A percentile compares a stretch with the other conserved stretches of the same genome.
Evolutionary conservation across 1,140 invertebrate species (phyloP).

Genomic region (Papilio xuthus): DNA sequence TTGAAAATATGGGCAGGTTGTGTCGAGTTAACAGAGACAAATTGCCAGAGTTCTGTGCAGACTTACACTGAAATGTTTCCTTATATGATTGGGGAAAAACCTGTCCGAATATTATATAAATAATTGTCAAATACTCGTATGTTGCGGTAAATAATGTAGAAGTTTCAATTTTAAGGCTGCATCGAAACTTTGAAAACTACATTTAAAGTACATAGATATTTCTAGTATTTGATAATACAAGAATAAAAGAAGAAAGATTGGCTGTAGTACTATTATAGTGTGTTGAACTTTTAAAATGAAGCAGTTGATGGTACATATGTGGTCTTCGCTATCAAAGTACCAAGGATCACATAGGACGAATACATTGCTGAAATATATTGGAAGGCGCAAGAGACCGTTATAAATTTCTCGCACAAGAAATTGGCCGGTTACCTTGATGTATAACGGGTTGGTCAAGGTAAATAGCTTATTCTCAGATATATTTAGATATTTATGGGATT

Average conservation of each 20-base stretch:
- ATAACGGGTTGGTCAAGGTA: constrained; percentile 29
- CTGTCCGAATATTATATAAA: background rate
- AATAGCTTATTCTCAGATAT: constrained; percentile 36
- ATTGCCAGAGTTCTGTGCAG: constrained; percentile 19
- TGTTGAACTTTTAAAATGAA: background rate
- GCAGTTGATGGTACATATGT: background rate
- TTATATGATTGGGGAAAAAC: constrained; percentile 20
- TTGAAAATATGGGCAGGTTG: constrained; percentile 38
- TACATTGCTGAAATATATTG: constrained; percentile 23
- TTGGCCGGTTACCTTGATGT: constrained; percentile 35
- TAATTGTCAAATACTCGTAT: background rate
- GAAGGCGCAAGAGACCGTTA: constrained; percentile 26
- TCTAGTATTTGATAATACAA: background rate
- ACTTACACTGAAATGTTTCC: constrained; percentile 21
- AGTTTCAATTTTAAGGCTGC: background rate
- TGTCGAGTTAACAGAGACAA: constrained; percentile 37
- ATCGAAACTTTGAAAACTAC: background rate
- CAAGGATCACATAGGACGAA: background rate
- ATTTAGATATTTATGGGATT: constrained; percentile 17
- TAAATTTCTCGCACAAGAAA: constrained; percentile 38
- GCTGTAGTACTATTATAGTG: background rate
- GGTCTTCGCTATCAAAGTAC: background rate
- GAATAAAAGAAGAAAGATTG: background rate
- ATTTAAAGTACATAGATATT: too few species aligned
- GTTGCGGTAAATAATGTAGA: background rate